Conservation (phyloP, 2,113 vertebrate species). For the Lasiurus cinereus region DNA sequence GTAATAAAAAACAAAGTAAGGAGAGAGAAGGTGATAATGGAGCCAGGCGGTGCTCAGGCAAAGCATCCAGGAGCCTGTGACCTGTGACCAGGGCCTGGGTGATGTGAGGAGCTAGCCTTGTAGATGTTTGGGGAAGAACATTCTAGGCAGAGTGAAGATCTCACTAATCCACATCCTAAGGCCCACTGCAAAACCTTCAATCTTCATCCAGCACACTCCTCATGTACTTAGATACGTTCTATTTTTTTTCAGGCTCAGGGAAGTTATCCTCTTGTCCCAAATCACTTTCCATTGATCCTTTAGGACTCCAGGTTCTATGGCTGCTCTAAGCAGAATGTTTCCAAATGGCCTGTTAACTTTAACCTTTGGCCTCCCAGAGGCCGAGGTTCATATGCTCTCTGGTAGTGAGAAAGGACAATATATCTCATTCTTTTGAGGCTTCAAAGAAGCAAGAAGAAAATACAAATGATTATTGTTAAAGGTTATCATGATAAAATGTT, state of each 20-base stretch:
- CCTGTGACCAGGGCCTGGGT: too few species aligned
- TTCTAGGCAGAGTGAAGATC: not conserved
- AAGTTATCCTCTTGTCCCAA: not conserved
- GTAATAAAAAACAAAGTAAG: not conserved
- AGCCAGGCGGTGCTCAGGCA: not conserved
- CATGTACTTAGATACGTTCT: not conserved
- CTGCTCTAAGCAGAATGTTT: not conserved
- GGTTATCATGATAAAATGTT: not conserved
- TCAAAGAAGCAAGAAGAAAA: slow-evolving; percentile 27
- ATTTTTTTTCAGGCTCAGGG: not conserved
- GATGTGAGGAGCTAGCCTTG: not conserved
- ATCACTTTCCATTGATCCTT: not conserved
- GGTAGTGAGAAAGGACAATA: not conserved
- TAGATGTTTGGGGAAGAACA: not conserved
- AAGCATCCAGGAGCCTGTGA: not conserved
- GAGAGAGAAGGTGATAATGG: not conserved
- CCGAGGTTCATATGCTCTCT: not conserved
- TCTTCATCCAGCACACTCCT: not conserved
- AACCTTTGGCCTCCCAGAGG: not conserved
- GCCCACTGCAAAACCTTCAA: not conserved
- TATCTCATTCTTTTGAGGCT: not conserved
- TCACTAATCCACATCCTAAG: not conserved
- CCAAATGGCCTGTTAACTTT: not conserved
- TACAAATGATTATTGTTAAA: not conserved
- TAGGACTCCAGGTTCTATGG: not conserved